These are phyloP conservation scores for Percopsis omiscomaycus DNA, from an alignment of 2,797 vertebrate species.

Conservation along the genomic window DNA sequence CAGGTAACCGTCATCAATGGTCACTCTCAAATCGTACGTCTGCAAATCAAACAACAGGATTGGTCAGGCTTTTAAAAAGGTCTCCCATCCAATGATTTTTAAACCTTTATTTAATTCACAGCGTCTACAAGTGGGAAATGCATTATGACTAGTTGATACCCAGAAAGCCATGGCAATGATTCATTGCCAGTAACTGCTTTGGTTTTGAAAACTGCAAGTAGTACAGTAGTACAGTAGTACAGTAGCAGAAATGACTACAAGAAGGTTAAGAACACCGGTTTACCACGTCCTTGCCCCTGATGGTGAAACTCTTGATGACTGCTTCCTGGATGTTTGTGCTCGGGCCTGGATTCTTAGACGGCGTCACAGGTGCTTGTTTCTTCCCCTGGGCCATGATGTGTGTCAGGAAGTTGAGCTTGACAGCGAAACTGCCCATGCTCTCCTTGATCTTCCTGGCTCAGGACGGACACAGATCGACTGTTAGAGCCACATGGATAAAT, in stretches of 20 bases:
- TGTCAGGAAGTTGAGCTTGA: conserved; percentile 86
- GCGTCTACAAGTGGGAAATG: too few species aligned
- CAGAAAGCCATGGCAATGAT: too few species aligned
- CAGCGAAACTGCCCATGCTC: conserved; percentile 83
- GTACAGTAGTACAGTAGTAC: too few species aligned
- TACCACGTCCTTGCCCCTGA: conserved; percentile 66
- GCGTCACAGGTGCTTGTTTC: conserved; percentile 25
- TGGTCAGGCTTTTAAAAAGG: too few species aligned
- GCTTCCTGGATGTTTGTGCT: conserved; percentile 76
- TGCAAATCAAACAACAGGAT: conserved; percentile 33
- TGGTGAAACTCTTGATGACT: conserved; percentile 66
- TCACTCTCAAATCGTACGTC: conserved; percentile 80
- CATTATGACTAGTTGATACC: too few species aligned
- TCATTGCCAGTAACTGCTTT: too few species aligned
- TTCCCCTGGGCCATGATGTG: conserved; percentile 79
- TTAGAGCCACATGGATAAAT: neutral
- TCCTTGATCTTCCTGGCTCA: conserved; percentile 86
- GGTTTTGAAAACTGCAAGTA: too few species aligned
- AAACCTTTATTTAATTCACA: too few species aligned
- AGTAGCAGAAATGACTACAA: too few species aligned
- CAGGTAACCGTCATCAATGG: conserved; percentile 69
- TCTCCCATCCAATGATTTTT: too few species aligned
- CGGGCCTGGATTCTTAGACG: conserved; percentile 29
- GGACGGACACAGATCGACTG: conserved; percentile 2
- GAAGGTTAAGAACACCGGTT: conserved; percentile 30